phyloP scores from a whole-genome alignment of 1,140 invertebrate species.

The Campoletis sonorensis region DNA sequence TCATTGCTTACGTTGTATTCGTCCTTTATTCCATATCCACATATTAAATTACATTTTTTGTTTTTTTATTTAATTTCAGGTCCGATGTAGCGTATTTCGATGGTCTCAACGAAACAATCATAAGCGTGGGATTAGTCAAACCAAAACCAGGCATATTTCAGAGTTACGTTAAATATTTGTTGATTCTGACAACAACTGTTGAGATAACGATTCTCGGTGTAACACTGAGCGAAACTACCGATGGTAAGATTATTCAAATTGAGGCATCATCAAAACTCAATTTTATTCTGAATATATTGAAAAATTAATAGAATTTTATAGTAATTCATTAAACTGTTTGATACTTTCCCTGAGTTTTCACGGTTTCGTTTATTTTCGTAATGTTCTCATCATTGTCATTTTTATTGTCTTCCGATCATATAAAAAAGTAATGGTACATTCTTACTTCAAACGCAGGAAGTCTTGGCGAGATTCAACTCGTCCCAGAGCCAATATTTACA shows the following conservation, averaged over 20 bases:
- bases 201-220: constrained; percentile 95
- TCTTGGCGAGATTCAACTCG: constrained; percentile 91
- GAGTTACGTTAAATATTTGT: constrained; percentile 92
- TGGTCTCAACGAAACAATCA: constrained; percentile 92
- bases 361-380: no score
- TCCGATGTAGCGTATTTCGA: constrained; percentile 95
- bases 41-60: background rate
- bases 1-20: background rate
- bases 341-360: no score
- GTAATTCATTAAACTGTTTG: no score
- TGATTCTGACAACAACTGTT: constrained; percentile 93
- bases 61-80: constrained; percentile 72
- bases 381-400: no score
- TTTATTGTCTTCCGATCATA: no score
- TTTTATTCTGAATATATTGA: no score
- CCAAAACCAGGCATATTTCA: constrained; percentile 93
- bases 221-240: constrained; percentile 77
- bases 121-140: constrained; percentile 90
- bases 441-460: constrained; percentile 64
- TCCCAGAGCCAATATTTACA: constrained; percentile 95
- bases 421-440: no score
- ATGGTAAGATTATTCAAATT: constrained; percentile 67
- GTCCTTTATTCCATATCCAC: background rate
- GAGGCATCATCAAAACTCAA: no score
- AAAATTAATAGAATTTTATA: no score